Conservation (phyloP, 2,797 vertebrate species). For the Synaphobranchus kaupii region DNA sequence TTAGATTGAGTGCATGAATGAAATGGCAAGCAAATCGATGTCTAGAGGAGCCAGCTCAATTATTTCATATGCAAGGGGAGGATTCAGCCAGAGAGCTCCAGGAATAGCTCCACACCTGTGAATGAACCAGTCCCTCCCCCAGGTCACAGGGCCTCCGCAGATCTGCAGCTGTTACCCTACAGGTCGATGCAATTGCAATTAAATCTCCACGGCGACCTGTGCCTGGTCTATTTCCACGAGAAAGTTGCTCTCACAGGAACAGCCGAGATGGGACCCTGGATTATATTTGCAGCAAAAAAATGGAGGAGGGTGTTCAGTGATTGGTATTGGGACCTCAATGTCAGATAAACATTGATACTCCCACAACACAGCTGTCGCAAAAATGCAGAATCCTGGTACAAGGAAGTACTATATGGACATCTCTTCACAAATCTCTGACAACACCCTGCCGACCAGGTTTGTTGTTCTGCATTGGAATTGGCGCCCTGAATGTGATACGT, state of each 20-base stretch:
- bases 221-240: not conserved
- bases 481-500: not conserved
- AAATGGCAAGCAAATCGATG: not conserved
- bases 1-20: slow-evolving; percentile 8
- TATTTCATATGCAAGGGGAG: not conserved
- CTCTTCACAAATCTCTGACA: not conserved
- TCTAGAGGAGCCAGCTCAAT: not conserved
- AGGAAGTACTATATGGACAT: not conserved
- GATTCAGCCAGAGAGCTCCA: not conserved
- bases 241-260: not conserved
- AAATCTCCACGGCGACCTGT: not conserved
- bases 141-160: not conserved
- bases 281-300: not conserved
- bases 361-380: not conserved
- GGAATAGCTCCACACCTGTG: slow-evolving; percentile 21
- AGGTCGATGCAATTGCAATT: not conserved
- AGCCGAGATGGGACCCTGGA: not conserved
- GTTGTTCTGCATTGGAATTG: not conserved
- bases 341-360: not conserved
- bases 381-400: not conserved
- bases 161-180: not conserved
- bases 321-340: not conserved
- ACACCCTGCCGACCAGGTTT: not conserved
- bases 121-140: not conserved
- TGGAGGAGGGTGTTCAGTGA: not conserved